Evolutionary conservation across 2,113 vertebrate genomes (phyloP).

Genomic region (Lagopus leucura): DNA sequence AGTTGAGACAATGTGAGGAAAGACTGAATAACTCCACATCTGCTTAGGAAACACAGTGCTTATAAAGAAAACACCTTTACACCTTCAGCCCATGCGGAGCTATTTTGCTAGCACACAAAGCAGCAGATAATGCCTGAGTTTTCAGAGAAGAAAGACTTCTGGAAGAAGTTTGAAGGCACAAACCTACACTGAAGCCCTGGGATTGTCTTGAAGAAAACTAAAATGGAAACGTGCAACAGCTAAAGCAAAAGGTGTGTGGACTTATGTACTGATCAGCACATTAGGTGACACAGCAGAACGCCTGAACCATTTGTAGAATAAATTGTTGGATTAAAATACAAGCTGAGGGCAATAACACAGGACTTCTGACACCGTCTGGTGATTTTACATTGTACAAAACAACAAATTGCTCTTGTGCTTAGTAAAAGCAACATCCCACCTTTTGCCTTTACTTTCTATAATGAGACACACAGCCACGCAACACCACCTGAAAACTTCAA

Average conservation of each 20-base stretch:
- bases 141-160: not conserved
- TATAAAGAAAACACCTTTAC: not conserved
- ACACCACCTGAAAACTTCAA: not conserved
- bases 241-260: not conserved
- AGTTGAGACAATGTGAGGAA: not conserved
- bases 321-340: not conserved
- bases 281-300: not conserved
- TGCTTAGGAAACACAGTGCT: conserved; percentile 1
- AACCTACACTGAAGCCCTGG: not conserved
- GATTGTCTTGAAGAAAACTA: not conserved
- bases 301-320: not conserved
- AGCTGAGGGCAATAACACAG: not conserved
- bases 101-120: not conserved
- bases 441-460: not conserved
- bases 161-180: not conserved
- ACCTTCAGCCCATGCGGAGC: not conserved
- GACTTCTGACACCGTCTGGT: not conserved
- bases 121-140: not conserved
- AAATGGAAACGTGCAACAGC: not conserved
- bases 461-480: not conserved
- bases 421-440: not conserved
- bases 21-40: not conserved
- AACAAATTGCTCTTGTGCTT: not conserved
- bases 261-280: not conserved
- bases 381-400: not conserved